Conservation (phyloP, 92 coral and sea anemone genomes). For the Epizoanthus illoricatus region DNA sequence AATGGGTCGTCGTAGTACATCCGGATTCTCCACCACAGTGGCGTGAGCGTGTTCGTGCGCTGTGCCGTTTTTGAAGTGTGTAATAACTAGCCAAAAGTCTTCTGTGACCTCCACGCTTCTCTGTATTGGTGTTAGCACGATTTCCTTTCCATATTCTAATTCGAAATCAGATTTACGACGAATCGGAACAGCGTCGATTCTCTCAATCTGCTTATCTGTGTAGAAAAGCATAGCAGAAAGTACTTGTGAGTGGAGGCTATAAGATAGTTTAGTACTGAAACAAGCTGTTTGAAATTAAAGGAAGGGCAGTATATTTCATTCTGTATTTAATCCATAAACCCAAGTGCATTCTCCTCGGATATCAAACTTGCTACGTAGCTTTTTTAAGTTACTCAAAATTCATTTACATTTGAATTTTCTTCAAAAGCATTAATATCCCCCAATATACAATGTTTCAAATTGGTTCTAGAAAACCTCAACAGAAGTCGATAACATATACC, state of each 20-base stretch:
- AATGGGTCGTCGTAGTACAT: conserved; percentile 52
- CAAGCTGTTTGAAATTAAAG: too few relatives aligned
- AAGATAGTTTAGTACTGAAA: too few relatives aligned
- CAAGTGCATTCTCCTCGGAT: too few relatives aligned
- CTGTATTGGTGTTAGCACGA: background rate
- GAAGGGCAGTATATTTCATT: too few relatives aligned
- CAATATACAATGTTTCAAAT: too few relatives aligned
- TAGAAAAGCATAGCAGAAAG: background rate
- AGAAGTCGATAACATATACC: too few relatives aligned
- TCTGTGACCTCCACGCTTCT: conserved; percentile 29
- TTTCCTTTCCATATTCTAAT: conserved; percentile 3
- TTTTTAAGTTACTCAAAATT: too few relatives aligned
- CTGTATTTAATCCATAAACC: too few relatives aligned
- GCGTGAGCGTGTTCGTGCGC: conserved; percentile 56
- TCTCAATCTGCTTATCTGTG: conserved; percentile 2
- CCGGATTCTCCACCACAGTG: conserved; percentile 59
- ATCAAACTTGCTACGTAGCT: too few relatives aligned
- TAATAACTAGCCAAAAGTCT: conserved; percentile 55
- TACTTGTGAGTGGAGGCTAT: background rate
- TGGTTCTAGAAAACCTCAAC: too few relatives aligned
- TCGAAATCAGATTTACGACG: conserved; percentile 32
- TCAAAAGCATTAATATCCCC: too few relatives aligned
- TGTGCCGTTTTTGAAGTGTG: conserved; percentile 29
- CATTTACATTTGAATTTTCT: too few relatives aligned
- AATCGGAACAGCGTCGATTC: conserved; percentile 19